Evolutionary conservation across 2,113 vertebrate species (phyloP), one percentile per base, ranked within the genome.

Genomic region (Alaudala cheleensis): DNA sequence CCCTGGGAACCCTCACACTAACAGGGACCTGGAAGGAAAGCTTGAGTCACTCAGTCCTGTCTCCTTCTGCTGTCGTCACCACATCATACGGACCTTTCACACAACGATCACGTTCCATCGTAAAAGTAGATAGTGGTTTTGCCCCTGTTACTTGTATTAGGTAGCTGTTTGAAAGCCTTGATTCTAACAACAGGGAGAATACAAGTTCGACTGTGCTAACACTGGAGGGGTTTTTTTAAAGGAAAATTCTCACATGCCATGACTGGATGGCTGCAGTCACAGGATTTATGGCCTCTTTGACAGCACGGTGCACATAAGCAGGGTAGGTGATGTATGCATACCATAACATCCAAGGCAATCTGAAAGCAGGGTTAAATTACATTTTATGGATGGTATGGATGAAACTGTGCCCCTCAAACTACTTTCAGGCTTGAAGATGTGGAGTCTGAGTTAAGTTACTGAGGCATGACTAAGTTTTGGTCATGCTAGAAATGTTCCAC

Each of bases 381-480:
- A 0, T 86, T 88, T 88, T 93, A 83, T 90, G 72, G 67, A 86
- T 77, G 79, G 64, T 74, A 90, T 1, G 15, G 82, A 56, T 86
- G 81, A 90, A 96, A 86, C 18, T 81, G 77, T 91, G 81, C 53
- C 90, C 56, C 73, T 94, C 74, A 83, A 78, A 94, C 82, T 82
- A 51, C 85, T 81, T 94, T 86, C 72, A 93, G 86, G 34, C 88
- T 90, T 81, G 82, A 90, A 96, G 86, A 90, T 49, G 85, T 84
- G 90, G 86, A 96, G 87, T 93, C 86, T 92, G 92, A 93, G 67
- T 91, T 73, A 88, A 91, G 93, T 90, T 94, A 90, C 72, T 93
- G 92, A 92, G 82, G 95, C 93, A 86, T 96, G 92, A 96, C 93
- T 93, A 96, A 94, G 82, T 93, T 94, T 81, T 93, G 82, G 88